phyloP scores from a whole-genome alignment of 1,140 invertebrate species.

The Trachelipus rathkii region DNA sequence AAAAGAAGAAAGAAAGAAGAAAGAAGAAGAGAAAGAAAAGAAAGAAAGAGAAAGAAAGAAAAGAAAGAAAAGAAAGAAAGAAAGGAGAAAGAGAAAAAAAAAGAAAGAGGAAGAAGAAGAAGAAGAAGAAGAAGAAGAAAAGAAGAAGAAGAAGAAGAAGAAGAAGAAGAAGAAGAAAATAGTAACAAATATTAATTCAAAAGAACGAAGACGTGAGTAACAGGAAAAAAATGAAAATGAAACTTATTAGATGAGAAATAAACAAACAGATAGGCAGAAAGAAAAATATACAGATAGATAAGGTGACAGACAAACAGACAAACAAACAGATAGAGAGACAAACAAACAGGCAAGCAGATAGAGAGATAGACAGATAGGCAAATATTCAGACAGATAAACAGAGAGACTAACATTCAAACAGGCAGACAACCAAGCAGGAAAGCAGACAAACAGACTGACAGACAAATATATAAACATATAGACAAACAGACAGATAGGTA shows the following conservation, averaged over 20 bases:
- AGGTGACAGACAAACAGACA: too few species aligned
- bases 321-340: too few species aligned
- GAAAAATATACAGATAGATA: too few species aligned
- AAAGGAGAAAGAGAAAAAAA: neutral
- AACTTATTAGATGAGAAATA: neutral
- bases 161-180: neutral
- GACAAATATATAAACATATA: too few species aligned
- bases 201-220: neutral
- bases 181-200: neutral
- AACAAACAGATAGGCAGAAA: neutral
- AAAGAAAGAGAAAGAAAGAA: conserved; percentile 10
- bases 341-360: too few species aligned
- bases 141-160: conserved; percentile 3
- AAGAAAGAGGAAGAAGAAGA: neutral
- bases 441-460: too few species aligned
- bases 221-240: neutral
- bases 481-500: too few species aligned
- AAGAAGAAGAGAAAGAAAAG: neutral
- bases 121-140: neutral
- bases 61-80: conserved; percentile 10
- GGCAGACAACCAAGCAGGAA: too few species aligned
- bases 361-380: too few species aligned
- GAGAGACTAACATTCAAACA: too few species aligned
- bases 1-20: conserved; percentile 1
- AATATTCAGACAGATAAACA: neutral